Conservation (phyloP, 2,113 vertebrate species). For the Caracal caracal region DNA sequence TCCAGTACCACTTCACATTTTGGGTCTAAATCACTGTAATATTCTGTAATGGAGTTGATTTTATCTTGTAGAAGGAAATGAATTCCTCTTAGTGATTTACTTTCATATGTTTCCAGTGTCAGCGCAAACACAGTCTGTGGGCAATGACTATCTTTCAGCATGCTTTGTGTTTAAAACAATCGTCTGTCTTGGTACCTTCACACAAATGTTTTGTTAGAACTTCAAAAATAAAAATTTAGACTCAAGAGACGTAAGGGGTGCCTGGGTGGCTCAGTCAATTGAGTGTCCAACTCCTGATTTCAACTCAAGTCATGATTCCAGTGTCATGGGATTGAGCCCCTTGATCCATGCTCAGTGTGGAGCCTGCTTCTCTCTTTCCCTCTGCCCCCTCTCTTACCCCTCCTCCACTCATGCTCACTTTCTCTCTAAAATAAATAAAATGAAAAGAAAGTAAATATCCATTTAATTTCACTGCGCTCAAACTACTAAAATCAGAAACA, state of each 20-base stretch:
- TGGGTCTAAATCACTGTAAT: not conserved
- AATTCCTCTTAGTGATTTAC: not conserved
- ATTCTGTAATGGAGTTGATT: not conserved
- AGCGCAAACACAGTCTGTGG: not conserved
- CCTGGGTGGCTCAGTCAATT: no score
- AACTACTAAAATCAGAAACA: conserved; percentile 27
- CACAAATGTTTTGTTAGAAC: conserved; percentile 32
- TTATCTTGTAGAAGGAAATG: not conserved
- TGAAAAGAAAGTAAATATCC: not conserved
- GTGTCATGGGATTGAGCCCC: no score
- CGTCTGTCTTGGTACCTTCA: not conserved
- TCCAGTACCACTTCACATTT: not conserved
- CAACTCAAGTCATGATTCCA: no score
- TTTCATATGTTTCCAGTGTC: not conserved
- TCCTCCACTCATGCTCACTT: no score
- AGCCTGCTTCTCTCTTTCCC: no score
- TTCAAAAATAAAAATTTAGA: conserved; percentile 28
- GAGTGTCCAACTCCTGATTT: no score
- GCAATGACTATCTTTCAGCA: not conserved
- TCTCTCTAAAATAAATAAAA: no score
- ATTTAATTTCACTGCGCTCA: not conserved
- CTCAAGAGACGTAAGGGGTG: not conserved
- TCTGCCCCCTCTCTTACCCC: no score
- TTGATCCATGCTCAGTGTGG: no score
- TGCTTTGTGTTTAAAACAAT: not conserved